A percentile compares a stretch with the other conserved stretches of the same genome.
phyloP scores from a whole-genome alignment of 2,113 vertebrate genomes.

The Brevimyrus niger region DNA sequence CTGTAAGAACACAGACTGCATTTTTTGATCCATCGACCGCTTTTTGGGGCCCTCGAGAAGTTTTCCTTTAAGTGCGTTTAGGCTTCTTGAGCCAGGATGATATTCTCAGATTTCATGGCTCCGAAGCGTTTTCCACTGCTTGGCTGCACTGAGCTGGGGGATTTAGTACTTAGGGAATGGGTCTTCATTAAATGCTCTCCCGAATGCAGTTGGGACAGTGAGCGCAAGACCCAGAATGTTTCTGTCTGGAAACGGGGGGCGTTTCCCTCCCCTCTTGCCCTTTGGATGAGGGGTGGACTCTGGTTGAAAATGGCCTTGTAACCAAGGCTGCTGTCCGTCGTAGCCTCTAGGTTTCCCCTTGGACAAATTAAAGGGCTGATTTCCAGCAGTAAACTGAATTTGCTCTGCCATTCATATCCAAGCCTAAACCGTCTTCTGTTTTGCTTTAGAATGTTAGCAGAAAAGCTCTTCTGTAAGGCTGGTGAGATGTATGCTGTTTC shows the following conservation, averaged over 20 bases:
- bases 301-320: not conserved
- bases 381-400: constrained; percentile 19
- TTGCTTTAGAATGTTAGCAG: constrained; percentile 25
- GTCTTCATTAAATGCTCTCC: constrained; percentile 20
- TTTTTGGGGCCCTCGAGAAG: not conserved
- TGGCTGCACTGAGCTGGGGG: constrained; percentile 9
- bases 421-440: constrained; percentile 26
- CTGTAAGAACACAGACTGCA: not conserved
- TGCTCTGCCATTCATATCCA: constrained; percentile 25
- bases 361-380: constrained; percentile 6
- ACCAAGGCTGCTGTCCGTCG: not conserved
- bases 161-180: constrained; percentile 13
- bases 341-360: constrained; percentile 4
- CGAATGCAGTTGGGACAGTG: constrained; percentile 4
- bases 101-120: constrained; percentile 17
- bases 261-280: not conserved
- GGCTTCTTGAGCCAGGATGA: not conserved
- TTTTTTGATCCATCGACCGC: not conserved
- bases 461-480: constrained; percentile 13
- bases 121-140: constrained; percentile 22
- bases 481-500: constrained; percentile 24
- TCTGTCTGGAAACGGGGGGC: not conserved
- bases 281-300: not conserved
- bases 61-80: constrained; percentile 10
- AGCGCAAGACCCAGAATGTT: not conserved